Evolutionary conservation across 2,888 invertebrate genomes (phyloP).

Genomic region (Cylloceria caligata): DNA sequence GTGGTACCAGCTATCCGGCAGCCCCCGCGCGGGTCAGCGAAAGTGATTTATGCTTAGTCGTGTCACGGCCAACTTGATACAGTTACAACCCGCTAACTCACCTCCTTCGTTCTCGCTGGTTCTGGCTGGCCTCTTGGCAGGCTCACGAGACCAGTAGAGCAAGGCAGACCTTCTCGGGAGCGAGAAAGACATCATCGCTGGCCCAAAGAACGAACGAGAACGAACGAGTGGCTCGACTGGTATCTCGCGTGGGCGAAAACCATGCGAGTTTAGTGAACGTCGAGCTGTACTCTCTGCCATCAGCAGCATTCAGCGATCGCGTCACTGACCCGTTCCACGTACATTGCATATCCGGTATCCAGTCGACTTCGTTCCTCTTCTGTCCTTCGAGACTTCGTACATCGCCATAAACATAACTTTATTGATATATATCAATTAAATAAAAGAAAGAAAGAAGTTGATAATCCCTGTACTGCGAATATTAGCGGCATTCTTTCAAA

Average conservation of each 20-base stretch:
- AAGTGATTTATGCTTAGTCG: slow-evolving; percentile 82
- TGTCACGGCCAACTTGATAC: slow-evolving; percentile 83
- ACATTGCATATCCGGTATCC: slow-evolving; percentile 41
- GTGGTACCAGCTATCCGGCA: slow-evolving; percentile 53
- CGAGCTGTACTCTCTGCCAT: slow-evolving; percentile 1
- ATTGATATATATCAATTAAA: background rate
- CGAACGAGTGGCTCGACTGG: slow-evolving; percentile 21
- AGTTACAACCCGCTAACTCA: slow-evolving; percentile 83
- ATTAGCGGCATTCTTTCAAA: slow-evolving; percentile 70
- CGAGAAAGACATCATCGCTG: slow-evolving; percentile 47
- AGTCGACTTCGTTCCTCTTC: slow-evolving; percentile 9
- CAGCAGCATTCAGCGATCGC: slow-evolving; percentile 29
- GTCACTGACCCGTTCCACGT: slow-evolving; percentile 47
- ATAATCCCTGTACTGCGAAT: slow-evolving; percentile 68
- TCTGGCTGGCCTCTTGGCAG: slow-evolving; percentile 44
- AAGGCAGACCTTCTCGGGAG: slow-evolving; percentile 36
- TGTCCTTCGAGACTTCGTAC: slow-evolving; percentile 10
- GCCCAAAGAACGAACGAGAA: slow-evolving; percentile 43
- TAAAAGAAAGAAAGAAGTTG: slow-evolving; percentile 54
- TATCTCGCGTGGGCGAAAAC: slow-evolving; percentile 47
- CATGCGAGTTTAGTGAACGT: slow-evolving; percentile 28
- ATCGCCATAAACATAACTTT: background rate
- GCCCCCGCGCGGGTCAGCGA: slow-evolving; percentile 65
- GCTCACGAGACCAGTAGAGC: slow-evolving; percentile 33
- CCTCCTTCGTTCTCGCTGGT: slow-evolving; percentile 71